phyloP scores from a whole-genome alignment of 2,888 invertebrate genomes.

The Ephialtes manifestator region DNA sequence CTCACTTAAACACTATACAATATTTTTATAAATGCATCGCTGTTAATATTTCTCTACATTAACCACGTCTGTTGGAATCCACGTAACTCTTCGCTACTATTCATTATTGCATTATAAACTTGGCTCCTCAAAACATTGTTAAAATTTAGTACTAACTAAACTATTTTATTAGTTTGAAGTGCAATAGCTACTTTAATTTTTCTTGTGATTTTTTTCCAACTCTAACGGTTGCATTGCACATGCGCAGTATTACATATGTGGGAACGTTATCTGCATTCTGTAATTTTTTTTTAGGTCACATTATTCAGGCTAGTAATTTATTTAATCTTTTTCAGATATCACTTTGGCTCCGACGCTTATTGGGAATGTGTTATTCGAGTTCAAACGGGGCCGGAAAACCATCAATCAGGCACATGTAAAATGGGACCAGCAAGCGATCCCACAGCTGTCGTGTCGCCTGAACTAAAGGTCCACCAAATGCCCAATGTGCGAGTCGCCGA shows the following conservation, averaged over 20 bases:
- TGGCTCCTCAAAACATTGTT: too few species aligned
- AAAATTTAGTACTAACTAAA: too few species aligned
- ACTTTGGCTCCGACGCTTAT: slow-evolving; percentile 88
- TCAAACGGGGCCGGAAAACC: slow-evolving; percentile 89
- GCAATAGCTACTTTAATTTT: too few species aligned
- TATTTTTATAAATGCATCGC: too few species aligned
- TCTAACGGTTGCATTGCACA: too few species aligned
- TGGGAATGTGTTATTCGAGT: slow-evolving; percentile 90
- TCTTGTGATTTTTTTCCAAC: too few species aligned
- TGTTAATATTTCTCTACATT: too few species aligned
- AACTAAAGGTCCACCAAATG: slow-evolving; percentile 89
- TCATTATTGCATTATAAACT: too few species aligned
- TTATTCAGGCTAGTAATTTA: not conserved
- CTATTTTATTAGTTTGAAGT: too few species aligned
- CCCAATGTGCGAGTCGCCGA: slow-evolving; percentile 89
- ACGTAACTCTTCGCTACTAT: too few species aligned
- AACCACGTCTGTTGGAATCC: too few species aligned
- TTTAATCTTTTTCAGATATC: slow-evolving; percentile 81
- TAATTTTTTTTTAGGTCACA: not conserved
- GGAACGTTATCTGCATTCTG: not conserved
- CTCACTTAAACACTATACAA: too few species aligned
- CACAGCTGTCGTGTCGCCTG: slow-evolving; percentile 88
- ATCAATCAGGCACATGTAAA: slow-evolving; percentile 89
- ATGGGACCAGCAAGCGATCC: slow-evolving; percentile 87
- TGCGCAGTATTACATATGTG: not conserved